These are phyloP conservation scores for Pantelozetes paolii DNA, from an alignment of 2,888 invertebrate species.

Conservation along the genomic window DNA sequence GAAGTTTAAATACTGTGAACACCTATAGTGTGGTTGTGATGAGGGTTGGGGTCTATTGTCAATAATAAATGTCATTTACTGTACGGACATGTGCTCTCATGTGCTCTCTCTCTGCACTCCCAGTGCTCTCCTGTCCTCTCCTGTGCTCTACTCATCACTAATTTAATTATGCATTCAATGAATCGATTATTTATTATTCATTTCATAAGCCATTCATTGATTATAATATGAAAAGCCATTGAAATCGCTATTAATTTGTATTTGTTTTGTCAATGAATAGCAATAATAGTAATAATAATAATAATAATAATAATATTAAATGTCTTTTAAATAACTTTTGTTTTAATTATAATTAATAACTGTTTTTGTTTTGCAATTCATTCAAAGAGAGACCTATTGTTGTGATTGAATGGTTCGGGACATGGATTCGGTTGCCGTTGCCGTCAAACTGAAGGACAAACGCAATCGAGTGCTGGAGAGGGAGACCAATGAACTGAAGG, in stretches of 20 bases:
- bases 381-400: too few relatives aligned
- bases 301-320: too few relatives aligned
- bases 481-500: conserved; percentile 41
- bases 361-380: too few relatives aligned
- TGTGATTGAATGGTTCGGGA: neutral
- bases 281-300: too few relatives aligned
- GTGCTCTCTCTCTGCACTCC: neutral
- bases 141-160: neutral
- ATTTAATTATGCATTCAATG: conserved; percentile 33
- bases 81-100: neutral
- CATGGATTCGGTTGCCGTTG: conserved; percentile 14
- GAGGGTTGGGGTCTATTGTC: neutral
- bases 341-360: too few relatives aligned
- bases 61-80: neutral
- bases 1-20: neutral
- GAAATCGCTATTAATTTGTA: too few relatives aligned
- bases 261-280: too few relatives aligned
- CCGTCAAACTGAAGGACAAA: conserved; percentile 18
- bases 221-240: neutral
- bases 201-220: conserved; percentile 14
- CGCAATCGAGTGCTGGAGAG: conserved; percentile 24
- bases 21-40: neutral
- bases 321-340: too few relatives aligned
- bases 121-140: neutral
- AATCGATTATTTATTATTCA: conserved; percentile 32